These are phyloP conservation scores for Melieria crassipennis DNA, from an alignment of 2,888 invertebrate species.

Conservation along the genomic window DNA sequence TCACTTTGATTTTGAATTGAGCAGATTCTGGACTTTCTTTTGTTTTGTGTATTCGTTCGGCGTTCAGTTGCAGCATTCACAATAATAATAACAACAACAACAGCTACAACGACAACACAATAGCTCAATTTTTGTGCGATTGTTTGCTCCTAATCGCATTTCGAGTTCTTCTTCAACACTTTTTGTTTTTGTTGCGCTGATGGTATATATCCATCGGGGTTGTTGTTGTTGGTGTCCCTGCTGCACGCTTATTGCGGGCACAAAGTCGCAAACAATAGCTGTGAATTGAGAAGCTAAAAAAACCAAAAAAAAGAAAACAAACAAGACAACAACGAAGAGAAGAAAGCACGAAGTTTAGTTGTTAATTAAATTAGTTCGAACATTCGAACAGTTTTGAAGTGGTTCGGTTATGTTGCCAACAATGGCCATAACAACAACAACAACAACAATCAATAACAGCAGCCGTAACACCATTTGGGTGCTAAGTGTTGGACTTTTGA, in stretches of 20 bases:
- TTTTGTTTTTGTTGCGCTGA: slow-evolving; percentile 4
- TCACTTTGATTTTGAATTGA: slow-evolving; percentile 31
- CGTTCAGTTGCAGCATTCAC: slow-evolving; percentile 3
- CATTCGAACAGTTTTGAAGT: slow-evolving; percentile 13
- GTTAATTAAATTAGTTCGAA: slow-evolving; percentile 46
- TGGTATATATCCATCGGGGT: background rate
- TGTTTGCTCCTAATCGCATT: slow-evolving; percentile 7
- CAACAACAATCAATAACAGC: background rate
- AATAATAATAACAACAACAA: slow-evolving; percentile 7
- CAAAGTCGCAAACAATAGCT: background rate
- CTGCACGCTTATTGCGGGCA: background rate
- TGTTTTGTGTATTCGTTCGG: slow-evolving; percentile 2
- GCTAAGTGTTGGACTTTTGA: background rate
- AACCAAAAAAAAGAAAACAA: too few species aligned
- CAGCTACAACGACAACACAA: background rate
- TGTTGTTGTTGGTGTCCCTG: background rate
- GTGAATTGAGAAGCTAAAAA: too few species aligned
- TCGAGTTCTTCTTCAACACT: slow-evolving; percentile 29
- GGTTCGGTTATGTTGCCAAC: slow-evolving; percentile 24
- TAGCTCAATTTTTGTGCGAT: background rate
- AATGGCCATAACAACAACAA: slow-evolving; percentile 3
- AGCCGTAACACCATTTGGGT: background rate
- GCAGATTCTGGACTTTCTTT: slow-evolving; percentile 12
- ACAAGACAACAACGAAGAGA: slow-evolving; percentile 1
- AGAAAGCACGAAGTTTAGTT: slow-evolving; percentile 26